Evolutionary conservation across 2,113 vertebrate genomes (phyloP).

Genomic region (Silurus meridionalis): DNA sequence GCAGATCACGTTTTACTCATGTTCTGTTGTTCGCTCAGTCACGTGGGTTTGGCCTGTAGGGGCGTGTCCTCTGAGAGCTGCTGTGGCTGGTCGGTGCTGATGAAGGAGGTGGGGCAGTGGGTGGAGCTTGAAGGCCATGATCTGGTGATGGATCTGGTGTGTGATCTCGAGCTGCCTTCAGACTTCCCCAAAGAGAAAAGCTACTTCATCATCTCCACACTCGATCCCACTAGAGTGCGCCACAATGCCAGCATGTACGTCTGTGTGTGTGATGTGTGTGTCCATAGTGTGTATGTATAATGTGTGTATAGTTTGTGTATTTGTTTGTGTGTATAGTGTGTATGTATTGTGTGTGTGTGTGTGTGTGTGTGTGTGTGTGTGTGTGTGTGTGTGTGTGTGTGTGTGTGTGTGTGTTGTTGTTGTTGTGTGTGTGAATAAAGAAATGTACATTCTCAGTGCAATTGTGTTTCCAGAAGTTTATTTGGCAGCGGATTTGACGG

Average conservation of each 20-base stretch:
- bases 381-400: not conserved
- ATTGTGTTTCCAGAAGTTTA: slow-evolving; percentile 71
- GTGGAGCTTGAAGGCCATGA: slow-evolving; percentile 91
- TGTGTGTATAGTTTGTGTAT: slow-evolving; percentile 29
- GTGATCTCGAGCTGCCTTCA: slow-evolving; percentile 83
- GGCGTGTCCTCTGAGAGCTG: slow-evolving; percentile 78
- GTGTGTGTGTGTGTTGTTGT: not conserved
- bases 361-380: not conserved
- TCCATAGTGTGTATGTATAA: not conserved
- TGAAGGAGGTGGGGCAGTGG: slow-evolving; percentile 85
- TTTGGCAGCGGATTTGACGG: slow-evolving; percentile 78
- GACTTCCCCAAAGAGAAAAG: slow-evolving; percentile 89
- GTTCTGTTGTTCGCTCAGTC: not conserved
- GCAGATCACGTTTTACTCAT: too few species aligned
- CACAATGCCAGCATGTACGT: slow-evolving; percentile 79
- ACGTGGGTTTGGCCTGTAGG: slow-evolving; percentile 60
- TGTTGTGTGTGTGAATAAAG: not conserved
- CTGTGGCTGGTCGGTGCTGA: slow-evolving; percentile 86
- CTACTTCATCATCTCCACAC: slow-evolving; percentile 86
- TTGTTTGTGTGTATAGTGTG: not conserved
- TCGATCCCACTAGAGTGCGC: slow-evolving; percentile 64
- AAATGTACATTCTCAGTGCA: not conserved
- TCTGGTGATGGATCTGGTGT: slow-evolving; percentile 89
- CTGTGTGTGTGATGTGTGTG: not conserved
- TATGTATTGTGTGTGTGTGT: not conserved